Percentiles rank a stretch among this genome's conserved stretches.
phyloP scores from a whole-genome alignment of 2,113 vertebrate species.

The Syngnathus scovelli region DNA sequence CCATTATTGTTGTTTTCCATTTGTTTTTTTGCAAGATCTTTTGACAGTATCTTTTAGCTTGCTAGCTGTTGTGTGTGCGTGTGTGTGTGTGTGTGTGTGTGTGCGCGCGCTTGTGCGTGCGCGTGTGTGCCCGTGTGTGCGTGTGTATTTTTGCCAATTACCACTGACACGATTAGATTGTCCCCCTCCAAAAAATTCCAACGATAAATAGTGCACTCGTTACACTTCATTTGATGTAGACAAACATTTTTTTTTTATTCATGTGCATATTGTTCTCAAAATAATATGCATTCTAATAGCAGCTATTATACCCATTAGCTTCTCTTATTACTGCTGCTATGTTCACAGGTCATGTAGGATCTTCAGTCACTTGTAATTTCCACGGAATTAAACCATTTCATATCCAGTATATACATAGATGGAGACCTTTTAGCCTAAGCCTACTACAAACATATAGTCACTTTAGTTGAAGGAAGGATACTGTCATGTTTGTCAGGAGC shows the following conservation, averaged over 20 bases:
- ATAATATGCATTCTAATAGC: constrained; percentile 60
- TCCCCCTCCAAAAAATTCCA: constrained; percentile 51
- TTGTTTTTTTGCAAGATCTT: constrained; percentile 42
- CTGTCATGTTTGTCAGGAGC: not conserved
- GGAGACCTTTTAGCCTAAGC: not conserved
- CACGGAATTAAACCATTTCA: constrained; percentile 32
- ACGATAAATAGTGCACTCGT: constrained; percentile 33
- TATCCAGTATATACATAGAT: not conserved
- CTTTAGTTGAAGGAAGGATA: constrained; percentile 8
- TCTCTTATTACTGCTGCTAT: constrained; percentile 61
- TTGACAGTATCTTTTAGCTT: constrained; percentile 71
- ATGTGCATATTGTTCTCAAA: constrained; percentile 45
- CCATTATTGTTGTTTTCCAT: too few species aligned
- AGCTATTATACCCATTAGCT: constrained; percentile 62
- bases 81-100: not conserved
- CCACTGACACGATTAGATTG: constrained; percentile 71
- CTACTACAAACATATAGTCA: not conserved
- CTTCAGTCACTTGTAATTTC: constrained; percentile 45
- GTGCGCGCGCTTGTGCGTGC: too few species aligned
- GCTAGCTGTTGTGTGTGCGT: constrained; percentile 14
- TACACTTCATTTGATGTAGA: constrained; percentile 70
- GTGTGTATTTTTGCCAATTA: constrained; percentile 36
- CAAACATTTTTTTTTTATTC: constrained; percentile 63
- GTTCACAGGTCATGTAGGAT: constrained; percentile 35
- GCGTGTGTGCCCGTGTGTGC: not conserved